Evolutionary conservation across 2,888 invertebrate species (phyloP).

Genomic region (Steinernema hermaphroditum): DNA sequence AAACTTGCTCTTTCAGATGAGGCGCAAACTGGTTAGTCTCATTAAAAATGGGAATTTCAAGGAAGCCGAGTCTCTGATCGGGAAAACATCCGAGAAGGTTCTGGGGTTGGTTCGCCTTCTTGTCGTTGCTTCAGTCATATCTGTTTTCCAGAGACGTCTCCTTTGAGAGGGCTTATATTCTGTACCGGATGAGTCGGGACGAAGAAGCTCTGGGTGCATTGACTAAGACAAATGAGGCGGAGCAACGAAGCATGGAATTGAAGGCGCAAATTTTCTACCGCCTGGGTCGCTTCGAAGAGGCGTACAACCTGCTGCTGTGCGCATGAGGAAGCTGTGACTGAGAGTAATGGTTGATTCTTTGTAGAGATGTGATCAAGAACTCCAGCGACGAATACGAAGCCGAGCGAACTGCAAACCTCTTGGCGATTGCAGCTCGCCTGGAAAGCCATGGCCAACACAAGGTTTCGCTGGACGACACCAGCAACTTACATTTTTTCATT

Average conservation of each 20-base stretch:
- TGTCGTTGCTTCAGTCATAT: background rate
- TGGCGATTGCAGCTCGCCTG: constrained; percentile 85
- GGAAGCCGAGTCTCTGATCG: constrained; percentile 78
- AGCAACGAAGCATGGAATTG: constrained; percentile 67
- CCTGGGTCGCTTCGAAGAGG: constrained; percentile 71
- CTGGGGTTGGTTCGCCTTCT: background rate
- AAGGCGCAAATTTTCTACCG: constrained; percentile 70
- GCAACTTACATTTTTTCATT: background rate
- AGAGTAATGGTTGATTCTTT: background rate
- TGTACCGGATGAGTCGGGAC: constrained; percentile 88
- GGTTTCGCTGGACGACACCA: constrained; percentile 29
- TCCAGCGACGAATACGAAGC: constrained; percentile 86
- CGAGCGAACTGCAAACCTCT: constrained; percentile 89
- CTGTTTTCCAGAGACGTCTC: constrained; percentile 59
- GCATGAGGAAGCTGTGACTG: too few relatives aligned
- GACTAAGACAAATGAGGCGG: constrained; percentile 70
- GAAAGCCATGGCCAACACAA: constrained; percentile 61
- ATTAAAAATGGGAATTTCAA: constrained; percentile 87
- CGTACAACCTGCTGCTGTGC: constrained; percentile 54
- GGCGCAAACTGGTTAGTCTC: constrained; percentile 87
- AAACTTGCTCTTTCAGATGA: too few relatives aligned
- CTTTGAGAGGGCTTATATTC: constrained; percentile 91
- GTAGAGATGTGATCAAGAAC: constrained; percentile 47
- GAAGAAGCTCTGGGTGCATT: constrained; percentile 82
- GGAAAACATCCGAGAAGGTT: constrained; percentile 71